These are phyloP conservation scores for Drepana arcuata DNA, from an alignment of 1,140 invertebrate genomes.

Conservation along the genomic window DNA sequence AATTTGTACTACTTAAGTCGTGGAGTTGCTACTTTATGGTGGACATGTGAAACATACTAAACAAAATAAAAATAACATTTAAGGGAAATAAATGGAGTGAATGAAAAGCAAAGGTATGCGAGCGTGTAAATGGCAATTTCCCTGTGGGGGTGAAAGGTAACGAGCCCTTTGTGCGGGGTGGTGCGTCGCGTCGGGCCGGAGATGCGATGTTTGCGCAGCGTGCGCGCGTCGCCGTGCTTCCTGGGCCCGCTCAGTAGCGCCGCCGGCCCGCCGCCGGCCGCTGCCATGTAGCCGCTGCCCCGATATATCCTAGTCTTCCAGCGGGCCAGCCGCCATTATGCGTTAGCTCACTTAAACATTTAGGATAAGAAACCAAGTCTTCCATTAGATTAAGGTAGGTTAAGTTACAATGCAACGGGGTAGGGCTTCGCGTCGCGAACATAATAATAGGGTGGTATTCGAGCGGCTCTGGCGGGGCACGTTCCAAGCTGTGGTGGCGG, in stretches of 20 bases:
- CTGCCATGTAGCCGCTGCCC: constrained; percentile 43
- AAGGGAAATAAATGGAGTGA: no score
- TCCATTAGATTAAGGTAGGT: constrained; percentile 57
- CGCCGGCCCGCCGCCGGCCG: constrained; percentile 56
- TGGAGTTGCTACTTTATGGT: no score
- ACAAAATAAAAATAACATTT: no score
- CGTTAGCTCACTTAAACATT: constrained; percentile 31
- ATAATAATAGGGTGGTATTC: constrained; percentile 73
- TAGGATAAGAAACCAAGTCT: constrained; percentile 63
- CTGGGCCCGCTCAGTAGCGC: constrained; percentile 49
- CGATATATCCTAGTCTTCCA: constrained; percentile 45
- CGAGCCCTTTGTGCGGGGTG: constrained; percentile 21
- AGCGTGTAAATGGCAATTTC: no score
- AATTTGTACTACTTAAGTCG: no score
- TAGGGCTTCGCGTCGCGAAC: constrained; percentile 57
- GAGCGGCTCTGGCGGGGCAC: constrained; percentile 77
- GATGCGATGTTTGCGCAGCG: constrained; percentile 55
- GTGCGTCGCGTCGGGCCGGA: constrained; percentile 26
- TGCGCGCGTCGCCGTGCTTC: constrained; percentile 62
- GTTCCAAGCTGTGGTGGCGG: constrained; percentile 67
- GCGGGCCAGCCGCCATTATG: constrained; percentile 32
- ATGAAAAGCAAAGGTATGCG: no score
- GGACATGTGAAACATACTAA: no score
- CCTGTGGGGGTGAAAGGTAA: no score
- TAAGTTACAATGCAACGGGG: constrained; percentile 62